These are phyloP conservation scores for Aramus guarauna DNA, from an alignment of 2,113 vertebrate genomes.

Conservation along the genomic window DNA sequence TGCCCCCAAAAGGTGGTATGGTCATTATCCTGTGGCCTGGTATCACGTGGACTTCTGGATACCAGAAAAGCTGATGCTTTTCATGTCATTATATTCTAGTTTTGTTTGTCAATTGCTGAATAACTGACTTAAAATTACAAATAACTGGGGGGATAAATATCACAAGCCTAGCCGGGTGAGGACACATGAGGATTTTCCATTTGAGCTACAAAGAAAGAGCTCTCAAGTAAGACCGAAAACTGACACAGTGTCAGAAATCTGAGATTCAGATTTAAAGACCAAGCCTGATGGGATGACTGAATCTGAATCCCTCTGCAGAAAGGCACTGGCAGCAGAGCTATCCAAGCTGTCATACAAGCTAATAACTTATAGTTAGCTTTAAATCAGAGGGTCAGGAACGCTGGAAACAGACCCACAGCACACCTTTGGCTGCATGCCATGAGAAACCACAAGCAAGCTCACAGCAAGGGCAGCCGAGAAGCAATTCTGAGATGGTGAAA, in stretches of 20 bases:
- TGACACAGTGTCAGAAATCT: background rate
- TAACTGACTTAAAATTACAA: background rate
- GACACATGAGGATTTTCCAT: background rate
- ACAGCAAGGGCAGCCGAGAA: background rate
- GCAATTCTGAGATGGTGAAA: background rate
- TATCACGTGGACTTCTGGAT: background rate
- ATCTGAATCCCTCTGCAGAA: background rate
- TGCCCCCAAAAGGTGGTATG: background rate
- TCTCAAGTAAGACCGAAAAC: background rate
- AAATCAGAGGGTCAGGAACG: background rate
- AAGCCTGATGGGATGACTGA: background rate
- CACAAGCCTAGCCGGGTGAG: background rate
- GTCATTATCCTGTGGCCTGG: background rate
- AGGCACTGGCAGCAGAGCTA: background rate
- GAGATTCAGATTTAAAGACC: background rate
- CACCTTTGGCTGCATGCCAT: background rate
- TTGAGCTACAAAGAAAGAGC: background rate
- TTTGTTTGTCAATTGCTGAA: background rate
- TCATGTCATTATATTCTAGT: background rate
- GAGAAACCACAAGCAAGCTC: background rate
- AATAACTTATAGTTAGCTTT: background rate
- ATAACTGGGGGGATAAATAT: background rate
- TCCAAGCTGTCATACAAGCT: background rate
- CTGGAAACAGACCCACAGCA: background rate
- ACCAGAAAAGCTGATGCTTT: background rate